These are phyloP conservation scores for Aleadryas rufinucha DNA, from an alignment of 2,113 vertebrate species.

Conservation along the genomic window DNA sequence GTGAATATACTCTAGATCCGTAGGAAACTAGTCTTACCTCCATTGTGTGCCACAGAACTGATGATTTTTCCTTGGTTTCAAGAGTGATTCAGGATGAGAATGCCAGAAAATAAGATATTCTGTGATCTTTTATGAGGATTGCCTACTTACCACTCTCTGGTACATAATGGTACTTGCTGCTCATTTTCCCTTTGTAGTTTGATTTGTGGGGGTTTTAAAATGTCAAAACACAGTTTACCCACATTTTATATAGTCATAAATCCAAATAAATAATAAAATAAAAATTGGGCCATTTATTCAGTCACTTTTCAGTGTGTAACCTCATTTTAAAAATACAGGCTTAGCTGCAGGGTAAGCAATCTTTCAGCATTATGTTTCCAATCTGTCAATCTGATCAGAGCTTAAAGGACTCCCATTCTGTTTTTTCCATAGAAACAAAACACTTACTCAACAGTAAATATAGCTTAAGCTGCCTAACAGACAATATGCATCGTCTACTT, in stretches of 20 bases:
- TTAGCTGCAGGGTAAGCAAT: constrained; percentile 37
- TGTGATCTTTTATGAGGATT: not conserved
- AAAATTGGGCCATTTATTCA: constrained; percentile 34
- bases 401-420: constrained; percentile 8
- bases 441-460: constrained; percentile 2
- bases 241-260: constrained; percentile 18
- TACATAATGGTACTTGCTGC: not conserved
- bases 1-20: not conserved
- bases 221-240: constrained; percentile 36
- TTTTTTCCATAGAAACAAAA: constrained; percentile 34
- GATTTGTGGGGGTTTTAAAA: constrained; percentile 38
- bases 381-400: constrained; percentile 46
- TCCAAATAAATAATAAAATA: constrained; percentile 48
- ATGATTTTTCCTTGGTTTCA: not conserved
- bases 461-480: constrained; percentile 1
- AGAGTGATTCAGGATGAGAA: not conserved
- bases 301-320: not conserved
- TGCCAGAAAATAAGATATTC: not conserved
- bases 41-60: not conserved
- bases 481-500: not conserved
- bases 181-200: constrained; percentile 18
- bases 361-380: constrained; percentile 46
- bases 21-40: not conserved
- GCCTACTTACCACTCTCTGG: not conserved
- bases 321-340: constrained; percentile 17